These are phyloP conservation scores for Leptinotarsa rubiginosa DNA, from an alignment of 2,888 invertebrate species.

Conservation along the genomic window DNA sequence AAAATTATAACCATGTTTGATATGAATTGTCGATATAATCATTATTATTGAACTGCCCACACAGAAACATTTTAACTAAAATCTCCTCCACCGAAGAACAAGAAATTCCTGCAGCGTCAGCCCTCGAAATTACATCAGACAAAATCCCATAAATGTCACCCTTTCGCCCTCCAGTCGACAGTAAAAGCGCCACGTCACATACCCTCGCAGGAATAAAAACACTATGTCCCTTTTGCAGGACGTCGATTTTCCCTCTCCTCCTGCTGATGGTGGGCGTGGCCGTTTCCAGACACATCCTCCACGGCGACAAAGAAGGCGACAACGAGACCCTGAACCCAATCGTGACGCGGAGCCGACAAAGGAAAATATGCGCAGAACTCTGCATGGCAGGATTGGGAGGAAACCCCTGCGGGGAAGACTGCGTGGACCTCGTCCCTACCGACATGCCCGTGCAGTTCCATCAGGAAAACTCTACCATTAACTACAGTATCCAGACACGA, in stretches of 20 bases:
- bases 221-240: constrained; percentile 55
- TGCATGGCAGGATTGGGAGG: constrained; percentile 69
- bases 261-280: constrained; percentile 55
- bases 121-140: neutral
- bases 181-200: neutral
- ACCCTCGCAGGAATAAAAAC: constrained; percentile 29
- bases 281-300: constrained; percentile 49
- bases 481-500: constrained; percentile 63
- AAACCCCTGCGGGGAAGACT: constrained; percentile 68
- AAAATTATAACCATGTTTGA: neutral
- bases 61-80: neutral
- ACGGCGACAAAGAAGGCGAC: constrained; percentile 49
- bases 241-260: constrained; percentile 59
- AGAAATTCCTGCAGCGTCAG: constrained; percentile 2
- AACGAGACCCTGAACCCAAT: constrained; percentile 60
- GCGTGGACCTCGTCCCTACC: constrained; percentile 68
- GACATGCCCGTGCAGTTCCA: constrained; percentile 60
- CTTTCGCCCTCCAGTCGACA: neutral
- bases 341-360: constrained; percentile 57
- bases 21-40: neutral
- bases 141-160: constrained; percentile 1
- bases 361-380: constrained; percentile 65
- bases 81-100: neutral
- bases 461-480: constrained; percentile 35
- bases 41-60: neutral